Evolutionary conservation across 2,113 vertebrate species (phyloP), one percentile per base, ranked within the genome.

Genomic region (Oncorhynchus kisutch): DNA sequence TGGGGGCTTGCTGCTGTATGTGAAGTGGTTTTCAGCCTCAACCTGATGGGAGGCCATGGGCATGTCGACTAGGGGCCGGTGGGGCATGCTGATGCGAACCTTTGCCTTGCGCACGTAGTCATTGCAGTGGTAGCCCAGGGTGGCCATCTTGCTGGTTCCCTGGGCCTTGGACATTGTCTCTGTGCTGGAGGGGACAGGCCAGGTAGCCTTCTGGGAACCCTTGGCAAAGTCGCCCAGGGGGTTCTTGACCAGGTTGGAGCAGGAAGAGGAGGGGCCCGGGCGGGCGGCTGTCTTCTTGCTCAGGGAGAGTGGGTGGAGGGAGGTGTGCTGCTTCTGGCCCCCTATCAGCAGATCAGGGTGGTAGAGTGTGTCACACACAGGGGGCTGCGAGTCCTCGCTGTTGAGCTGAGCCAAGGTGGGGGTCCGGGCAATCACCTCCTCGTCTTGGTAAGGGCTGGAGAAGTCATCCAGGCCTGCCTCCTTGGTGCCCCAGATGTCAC

Each of bases 401-500:
- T 99, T 99, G 78, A 99, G 96, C 85, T 99, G 98, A 70, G 98
- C 98, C 88, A 99, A 85, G 0, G 98, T 99, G 0, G 98, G 98
- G 7, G 98, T 99, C 90, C 92, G 96, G 82, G 96, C 92, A 72
- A 99, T 98, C 81, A 98, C 97, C 71, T 99, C 97, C 90, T 98
- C 97, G 14, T 99, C 97, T 88, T 99, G 98, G 88, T 99, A 99
- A 0, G 98, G 98, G 87, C 97, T 99, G 73, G 97, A 99, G 84
- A 99, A 97, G 78, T 99, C 97, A 89, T 99, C 98, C 18, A 99
- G 86, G 79, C 98, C 98, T 85, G 98, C 97, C 92, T 99, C 98
- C 93, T 98, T 99, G 88, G 96, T 99, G 88, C 98, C 97, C 98
- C 97, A 99, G 92, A 99, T 99, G 89, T 99, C 97, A 93, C 95